phyloP scores from a whole-genome alignment of 2,888 invertebrate genomes.

The Pediacus dermestoides region DNA sequence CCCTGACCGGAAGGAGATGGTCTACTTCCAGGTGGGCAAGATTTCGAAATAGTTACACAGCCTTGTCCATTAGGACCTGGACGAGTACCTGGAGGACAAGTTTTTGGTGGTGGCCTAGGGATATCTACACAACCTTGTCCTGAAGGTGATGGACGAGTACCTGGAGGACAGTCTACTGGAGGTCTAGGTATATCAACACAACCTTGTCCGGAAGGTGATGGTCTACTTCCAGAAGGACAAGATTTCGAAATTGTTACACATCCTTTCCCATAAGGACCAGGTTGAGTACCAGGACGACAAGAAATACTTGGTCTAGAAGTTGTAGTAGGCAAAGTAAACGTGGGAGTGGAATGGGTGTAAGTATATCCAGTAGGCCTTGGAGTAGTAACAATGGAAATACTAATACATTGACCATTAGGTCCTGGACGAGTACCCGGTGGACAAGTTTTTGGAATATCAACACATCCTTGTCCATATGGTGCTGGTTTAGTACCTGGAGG shows the following conservation, averaged over 20 bases:
- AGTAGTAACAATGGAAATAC: conserved; percentile 8
- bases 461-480: conserved; percentile 8
- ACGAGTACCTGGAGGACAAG: conserved; percentile 2
- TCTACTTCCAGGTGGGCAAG: conserved; percentile 3
- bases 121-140: conserved; percentile 1
- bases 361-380: conserved; percentile 18
- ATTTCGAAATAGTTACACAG: conserved; percentile 10
- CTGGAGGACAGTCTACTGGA: conserved; percentile 1
- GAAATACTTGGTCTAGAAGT: conserved; percentile 4
- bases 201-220: conserved; percentile 1
- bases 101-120: background rate
- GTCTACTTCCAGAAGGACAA: conserved; percentile 4
- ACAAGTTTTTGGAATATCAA: conserved; percentile 1
- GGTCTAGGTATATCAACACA: background rate
- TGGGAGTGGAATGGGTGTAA: conserved; percentile 22
- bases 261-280: background rate
- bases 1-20: conserved; percentile 3
- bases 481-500: conserved; percentile 11
- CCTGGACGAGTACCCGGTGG: too few relatives aligned
- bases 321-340: conserved; percentile 19
- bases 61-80: conserved; percentile 1
- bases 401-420: conserved; percentile 11
- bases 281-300: conserved; percentile 2
- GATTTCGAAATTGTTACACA: conserved; percentile 7
- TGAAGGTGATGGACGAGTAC: conserved; percentile 1